Conservation (phyloP, 2,113 vertebrate genomes). For the Euleptes europaea region DNA sequence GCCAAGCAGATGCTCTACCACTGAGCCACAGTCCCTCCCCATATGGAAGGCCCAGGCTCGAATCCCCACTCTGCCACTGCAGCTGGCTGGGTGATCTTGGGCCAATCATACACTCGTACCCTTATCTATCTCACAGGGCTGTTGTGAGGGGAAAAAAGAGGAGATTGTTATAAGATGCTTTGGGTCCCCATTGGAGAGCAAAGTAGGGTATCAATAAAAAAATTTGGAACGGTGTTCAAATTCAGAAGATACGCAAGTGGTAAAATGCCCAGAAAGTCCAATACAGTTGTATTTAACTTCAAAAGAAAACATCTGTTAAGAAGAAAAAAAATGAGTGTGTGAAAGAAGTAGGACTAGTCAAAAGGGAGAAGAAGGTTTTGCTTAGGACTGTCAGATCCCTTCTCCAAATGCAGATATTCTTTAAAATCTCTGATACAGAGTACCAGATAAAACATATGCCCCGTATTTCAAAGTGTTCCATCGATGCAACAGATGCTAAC, state of each 20-base stretch:
- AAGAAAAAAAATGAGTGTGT: neutral
- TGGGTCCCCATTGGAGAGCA: too few species aligned
- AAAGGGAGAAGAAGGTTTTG: neutral
- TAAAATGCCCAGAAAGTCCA: neutral
- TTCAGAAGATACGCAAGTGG: neutral
- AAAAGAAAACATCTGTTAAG: neutral
- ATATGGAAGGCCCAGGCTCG: too few species aligned
- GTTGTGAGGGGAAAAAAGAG: too few species aligned
- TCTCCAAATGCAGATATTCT: neutral
- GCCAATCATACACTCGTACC: too few species aligned
- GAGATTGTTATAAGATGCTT: too few species aligned
- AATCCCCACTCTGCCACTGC: too few species aligned
- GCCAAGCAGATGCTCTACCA: too few species aligned
- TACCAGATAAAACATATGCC: neutral
- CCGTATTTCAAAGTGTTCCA: neutral
- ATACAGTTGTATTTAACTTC: neutral
- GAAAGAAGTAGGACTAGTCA: neutral
- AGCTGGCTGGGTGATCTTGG: too few species aligned
- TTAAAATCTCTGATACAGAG: neutral
- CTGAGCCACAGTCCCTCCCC: too few species aligned
- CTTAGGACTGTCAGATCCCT: neutral
- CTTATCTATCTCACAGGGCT: too few species aligned
- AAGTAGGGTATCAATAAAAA: neutral
- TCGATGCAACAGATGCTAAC: neutral
- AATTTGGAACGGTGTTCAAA: neutral